phyloP scores from a whole-genome alignment of 2,797 vertebrate genomes.

The Capromys pilorides region DNA sequence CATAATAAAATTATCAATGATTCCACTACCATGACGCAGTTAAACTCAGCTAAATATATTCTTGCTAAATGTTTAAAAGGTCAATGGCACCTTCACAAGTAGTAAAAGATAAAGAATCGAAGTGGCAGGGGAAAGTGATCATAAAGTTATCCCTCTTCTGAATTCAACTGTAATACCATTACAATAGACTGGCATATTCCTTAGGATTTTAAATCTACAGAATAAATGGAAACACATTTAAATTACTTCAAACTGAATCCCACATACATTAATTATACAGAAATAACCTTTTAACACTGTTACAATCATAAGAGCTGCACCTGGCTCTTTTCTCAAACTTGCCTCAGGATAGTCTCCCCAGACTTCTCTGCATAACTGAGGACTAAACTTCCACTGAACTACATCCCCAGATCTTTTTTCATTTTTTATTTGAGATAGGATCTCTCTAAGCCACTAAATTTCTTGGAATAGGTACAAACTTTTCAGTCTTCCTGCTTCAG shows the following conservation, averaged over 20 bases:
- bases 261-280: slow-evolving; percentile 43
- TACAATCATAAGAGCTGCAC: background rate
- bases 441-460: background rate
- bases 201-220: slow-evolving; percentile 15
- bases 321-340: slow-evolving; percentile 18
- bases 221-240: slow-evolving; percentile 53
- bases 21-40: slow-evolving; percentile 1
- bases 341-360: background rate
- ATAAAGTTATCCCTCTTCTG: slow-evolving; percentile 39
- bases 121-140: background rate
- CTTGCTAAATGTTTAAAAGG: slow-evolving; percentile 46
- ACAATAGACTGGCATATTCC: background rate
- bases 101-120: background rate
- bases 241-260: slow-evolving; percentile 30
- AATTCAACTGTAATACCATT: background rate
- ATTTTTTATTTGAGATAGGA: background rate
- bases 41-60: slow-evolving; percentile 11
- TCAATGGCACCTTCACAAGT: background rate
- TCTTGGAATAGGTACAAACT: background rate
- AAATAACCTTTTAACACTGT: background rate
- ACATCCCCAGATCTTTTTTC: background rate
- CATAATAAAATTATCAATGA: slow-evolving; percentile 12
- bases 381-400: background rate
- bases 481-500: background rate
- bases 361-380: background rate